Percentiles rank a stretch among this genome's conserved stretches.
These are phyloP conservation scores for Sesia apiformis DNA, from an alignment of 2,888 invertebrate genomes.

Conservation along the genomic window DNA sequence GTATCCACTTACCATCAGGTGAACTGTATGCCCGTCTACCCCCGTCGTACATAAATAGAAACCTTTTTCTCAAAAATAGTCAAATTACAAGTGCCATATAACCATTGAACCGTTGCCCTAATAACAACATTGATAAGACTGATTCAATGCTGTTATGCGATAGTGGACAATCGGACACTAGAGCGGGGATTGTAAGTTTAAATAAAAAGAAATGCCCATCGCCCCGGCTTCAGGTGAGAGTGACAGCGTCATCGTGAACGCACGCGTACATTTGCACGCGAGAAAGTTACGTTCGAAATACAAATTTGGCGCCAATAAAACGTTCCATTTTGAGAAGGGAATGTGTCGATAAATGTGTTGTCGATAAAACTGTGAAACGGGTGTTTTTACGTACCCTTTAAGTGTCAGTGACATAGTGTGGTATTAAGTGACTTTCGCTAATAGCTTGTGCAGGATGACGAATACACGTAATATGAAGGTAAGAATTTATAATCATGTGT, in stretches of 20 bases:
- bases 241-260: slow-evolving; percentile 41
- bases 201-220: slow-evolving; percentile 60
- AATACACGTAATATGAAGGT: slow-evolving; percentile 53
- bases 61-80: too few relatives aligned
- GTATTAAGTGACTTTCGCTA: slow-evolving; percentile 56
- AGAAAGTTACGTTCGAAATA: slow-evolving; percentile 36
- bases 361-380: slow-evolving; percentile 7
- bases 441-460: slow-evolving; percentile 42
- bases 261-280: slow-evolving; percentile 33
- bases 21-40: too few relatives aligned
- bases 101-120: neutral
- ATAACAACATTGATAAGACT: slow-evolving; percentile 34
- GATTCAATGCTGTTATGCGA: slow-evolving; percentile 36
- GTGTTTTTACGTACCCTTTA: slow-evolving; percentile 16
- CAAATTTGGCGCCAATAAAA: slow-evolving; percentile 35
- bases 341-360: slow-evolving; percentile 11
- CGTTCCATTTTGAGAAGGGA: slow-evolving; percentile 9
- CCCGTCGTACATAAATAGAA: too few relatives aligned
- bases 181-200: slow-evolving; percentile 54
- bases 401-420: slow-evolving; percentile 34
- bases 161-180: slow-evolving; percentile 39
- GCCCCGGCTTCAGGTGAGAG: slow-evolving; percentile 52
- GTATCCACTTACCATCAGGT: too few relatives aligned
- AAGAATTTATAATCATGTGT: slow-evolving; percentile 2
- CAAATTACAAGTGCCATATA: neutral